Conservation (phyloP, 2,888 invertebrate species). For the Alitta virens region DNA sequence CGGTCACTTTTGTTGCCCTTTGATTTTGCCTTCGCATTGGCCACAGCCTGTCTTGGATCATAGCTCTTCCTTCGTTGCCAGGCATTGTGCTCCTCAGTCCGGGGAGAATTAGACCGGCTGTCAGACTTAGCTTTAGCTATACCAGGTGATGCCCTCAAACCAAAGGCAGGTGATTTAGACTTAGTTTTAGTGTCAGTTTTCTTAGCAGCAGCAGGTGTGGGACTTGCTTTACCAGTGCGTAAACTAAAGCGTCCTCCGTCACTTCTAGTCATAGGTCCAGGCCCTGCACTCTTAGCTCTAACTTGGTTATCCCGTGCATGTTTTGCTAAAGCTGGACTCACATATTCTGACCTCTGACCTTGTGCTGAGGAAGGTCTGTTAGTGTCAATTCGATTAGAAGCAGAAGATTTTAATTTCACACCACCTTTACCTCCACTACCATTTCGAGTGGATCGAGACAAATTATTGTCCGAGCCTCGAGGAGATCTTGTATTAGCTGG, state of each 20-base stretch:
- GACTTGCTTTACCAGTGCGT: conserved; percentile 48
- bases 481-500: conserved; percentile 20
- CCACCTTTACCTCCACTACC: conserved; percentile 13
- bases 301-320: not conserved
- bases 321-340: conserved; percentile 38
- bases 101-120: conserved; percentile 38
- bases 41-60: conserved; percentile 91
- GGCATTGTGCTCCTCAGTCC: conserved; percentile 78
- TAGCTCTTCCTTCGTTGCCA: conserved; percentile 95
- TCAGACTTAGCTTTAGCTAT: conserved; percentile 38
- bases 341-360: conserved; percentile 46
- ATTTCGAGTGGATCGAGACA: conserved; percentile 12
- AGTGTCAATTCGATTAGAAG: conserved; percentile 14
- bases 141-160: not conserved
- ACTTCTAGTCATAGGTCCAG: conserved; percentile 49
- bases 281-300: conserved; percentile 33
- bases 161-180: not conserved
- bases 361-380: not conserved
- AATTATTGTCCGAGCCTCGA: conserved; percentile 20
- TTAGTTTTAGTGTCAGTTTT: not conserved
- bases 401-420: not conserved
- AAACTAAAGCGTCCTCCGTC: conserved; percentile 69
- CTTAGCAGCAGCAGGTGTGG: conserved; percentile 3
- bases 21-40: conserved; percentile 65
- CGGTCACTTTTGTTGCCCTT: conserved; percentile 23